A percentile compares a stretch with the other conserved stretches of the same genome.
phyloP scores from a whole-genome alignment of 2,113 vertebrate genomes.

The Pelecanoides urinatrix region DNA sequence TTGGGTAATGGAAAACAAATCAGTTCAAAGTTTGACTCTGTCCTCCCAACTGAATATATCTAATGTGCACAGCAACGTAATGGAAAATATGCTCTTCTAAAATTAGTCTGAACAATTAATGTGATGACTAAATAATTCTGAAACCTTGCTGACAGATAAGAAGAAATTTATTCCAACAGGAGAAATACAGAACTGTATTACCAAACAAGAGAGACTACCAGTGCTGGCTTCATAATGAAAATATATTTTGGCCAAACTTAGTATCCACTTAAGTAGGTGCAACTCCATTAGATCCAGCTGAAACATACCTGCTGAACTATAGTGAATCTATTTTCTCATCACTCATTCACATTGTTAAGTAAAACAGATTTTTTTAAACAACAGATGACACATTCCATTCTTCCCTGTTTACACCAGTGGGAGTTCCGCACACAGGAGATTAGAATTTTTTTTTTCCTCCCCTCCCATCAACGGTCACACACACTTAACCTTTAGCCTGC shows the following conservation, averaged over 20 bases:
- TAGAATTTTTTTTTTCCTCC: not conserved
- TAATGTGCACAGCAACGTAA: not conserved
- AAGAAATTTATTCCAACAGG: not conserved
- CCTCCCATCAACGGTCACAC: not conserved
- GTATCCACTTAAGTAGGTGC: not conserved
- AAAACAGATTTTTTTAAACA: not conserved
- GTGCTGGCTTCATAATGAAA: not conserved
- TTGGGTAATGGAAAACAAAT: constrained; percentile 5
- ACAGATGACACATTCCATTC: not conserved
- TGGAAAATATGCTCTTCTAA: constrained; percentile 5
- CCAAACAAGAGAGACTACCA: not conserved
- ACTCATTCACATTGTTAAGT: not conserved
- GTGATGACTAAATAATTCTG: constrained; percentile 1
- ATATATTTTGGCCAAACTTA: not conserved
- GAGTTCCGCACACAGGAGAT: not conserved
- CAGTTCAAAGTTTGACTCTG: not conserved
- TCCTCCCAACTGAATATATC: not conserved
- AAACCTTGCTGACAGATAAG: not conserved
- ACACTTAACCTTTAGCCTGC: not conserved
- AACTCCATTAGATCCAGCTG: not conserved
- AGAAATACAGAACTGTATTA: not conserved
- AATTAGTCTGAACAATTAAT: constrained; percentile 25
- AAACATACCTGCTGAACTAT: not conserved
- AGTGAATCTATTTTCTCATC: not conserved
- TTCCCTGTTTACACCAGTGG: not conserved